Percentiles rank a stretch among this genome's conserved stretches.
Evolutionary conservation across 2,888 invertebrate genomes (phyloP).

Genomic region (Amiota communis): DNA sequence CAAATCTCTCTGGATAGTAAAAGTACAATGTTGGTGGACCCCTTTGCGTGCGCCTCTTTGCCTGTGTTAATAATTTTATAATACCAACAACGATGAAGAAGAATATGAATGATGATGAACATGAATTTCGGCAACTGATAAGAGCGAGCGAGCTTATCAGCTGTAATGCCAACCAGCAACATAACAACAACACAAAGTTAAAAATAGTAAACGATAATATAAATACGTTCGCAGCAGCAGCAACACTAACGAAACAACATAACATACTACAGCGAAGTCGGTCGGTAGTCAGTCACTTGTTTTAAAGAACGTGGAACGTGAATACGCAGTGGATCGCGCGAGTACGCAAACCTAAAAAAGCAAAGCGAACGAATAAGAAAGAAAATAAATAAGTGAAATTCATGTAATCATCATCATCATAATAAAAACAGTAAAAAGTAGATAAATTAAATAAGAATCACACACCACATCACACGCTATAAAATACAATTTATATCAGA

Average conservation of each 20-base stretch:
- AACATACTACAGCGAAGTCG: background rate
- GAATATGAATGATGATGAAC: background rate
- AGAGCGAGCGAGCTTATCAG: background rate
- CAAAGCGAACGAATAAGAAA: no score
- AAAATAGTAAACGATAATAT: background rate
- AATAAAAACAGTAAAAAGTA: background rate
- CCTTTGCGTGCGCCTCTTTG: no score
- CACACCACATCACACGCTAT: no score
- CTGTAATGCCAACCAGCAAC: background rate
- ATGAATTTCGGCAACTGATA: constrained; percentile 3
- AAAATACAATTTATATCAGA: no score
- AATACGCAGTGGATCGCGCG: constrained; percentile 9
- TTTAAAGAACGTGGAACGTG: constrained; percentile 10
- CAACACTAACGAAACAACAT: background rate
- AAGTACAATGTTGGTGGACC: no score
- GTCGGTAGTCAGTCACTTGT: constrained; percentile 7
- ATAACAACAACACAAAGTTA: background rate
- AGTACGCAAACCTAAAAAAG: background rate
- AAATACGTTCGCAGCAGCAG: background rate
- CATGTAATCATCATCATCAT: background rate
- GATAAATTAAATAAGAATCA: no score
- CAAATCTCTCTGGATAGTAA: no score
- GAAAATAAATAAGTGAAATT: constrained; percentile 1
- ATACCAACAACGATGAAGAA: background rate
- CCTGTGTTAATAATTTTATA: background rate